phyloP scores from a whole-genome alignment of 2,113 vertebrate genomes.

The Connochaetes taurinus region DNA sequence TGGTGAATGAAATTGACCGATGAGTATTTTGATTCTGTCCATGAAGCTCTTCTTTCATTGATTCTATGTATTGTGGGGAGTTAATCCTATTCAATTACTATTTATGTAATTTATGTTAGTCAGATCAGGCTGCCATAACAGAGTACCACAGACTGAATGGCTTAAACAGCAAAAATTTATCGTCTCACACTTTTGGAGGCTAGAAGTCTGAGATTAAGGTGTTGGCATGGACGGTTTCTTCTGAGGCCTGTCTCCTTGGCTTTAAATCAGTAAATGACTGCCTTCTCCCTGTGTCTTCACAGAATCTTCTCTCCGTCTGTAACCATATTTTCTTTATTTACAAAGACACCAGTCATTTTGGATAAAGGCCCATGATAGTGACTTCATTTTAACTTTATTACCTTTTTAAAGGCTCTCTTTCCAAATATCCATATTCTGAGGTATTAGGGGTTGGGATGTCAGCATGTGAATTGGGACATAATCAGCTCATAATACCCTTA shows the following conservation, averaged over 20 bases:
- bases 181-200: neutral
- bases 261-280: neutral
- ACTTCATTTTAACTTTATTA: constrained; percentile 4
- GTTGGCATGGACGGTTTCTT: neutral
- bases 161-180: neutral
- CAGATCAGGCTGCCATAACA: neutral
- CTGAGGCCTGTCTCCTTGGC: neutral
- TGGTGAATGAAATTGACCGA: neutral
- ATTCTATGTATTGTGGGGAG: neutral
- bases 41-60: neutral
- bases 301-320: neutral
- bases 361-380: neutral
- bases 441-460: neutral
- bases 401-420: neutral
- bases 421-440: neutral
- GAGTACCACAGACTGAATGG: neutral
- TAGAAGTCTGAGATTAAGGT: neutral
- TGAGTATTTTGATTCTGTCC: neutral
- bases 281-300: neutral
- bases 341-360: neutral
- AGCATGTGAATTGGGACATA: neutral
- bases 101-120: neutral
- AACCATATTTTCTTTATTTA: neutral
- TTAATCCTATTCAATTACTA: neutral
- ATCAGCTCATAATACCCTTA: neutral